A percentile compares a stretch with the other conserved stretches of the same genome.
These are phyloP conservation scores for Tetrax tetrax DNA, from an alignment of 2,113 vertebrate species.

Conservation along the genomic window DNA sequence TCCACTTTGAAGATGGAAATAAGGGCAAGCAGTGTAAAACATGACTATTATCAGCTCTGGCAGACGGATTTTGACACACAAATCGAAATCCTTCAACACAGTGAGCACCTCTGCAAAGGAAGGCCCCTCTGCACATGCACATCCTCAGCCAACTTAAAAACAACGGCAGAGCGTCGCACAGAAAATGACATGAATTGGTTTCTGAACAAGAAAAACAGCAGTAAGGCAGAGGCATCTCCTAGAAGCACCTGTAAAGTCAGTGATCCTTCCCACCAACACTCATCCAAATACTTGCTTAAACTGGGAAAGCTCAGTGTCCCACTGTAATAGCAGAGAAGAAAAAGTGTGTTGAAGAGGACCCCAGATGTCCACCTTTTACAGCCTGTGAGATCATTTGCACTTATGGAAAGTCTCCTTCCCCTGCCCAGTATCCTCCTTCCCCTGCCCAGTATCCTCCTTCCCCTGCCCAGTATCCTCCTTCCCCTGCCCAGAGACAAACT, in stretches of 20 bases:
- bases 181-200: accelerated
- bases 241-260: not conserved
- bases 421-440: not conserved
- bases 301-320: not conserved
- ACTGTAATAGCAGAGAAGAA: not conserved
- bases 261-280: accelerated
- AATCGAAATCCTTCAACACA: not conserved
- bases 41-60: not conserved
- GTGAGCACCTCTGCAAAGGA: not conserved
- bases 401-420: not conserved
- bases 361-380: not conserved
- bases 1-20: not conserved
- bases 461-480: not conserved
- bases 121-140: not conserved
- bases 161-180: accelerated
- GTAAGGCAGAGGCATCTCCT: not conserved
- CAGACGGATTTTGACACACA: not conserved
- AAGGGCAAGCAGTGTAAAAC: not conserved
- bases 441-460: not conserved
- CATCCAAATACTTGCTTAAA: not conserved
- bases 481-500: too few relatives aligned
- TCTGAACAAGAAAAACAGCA: accelerated
- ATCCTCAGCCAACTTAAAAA: not conserved
- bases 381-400: not conserved
- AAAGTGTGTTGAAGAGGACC: not conserved